Evolutionary conservation across 2,113 vertebrate species (phyloP).

Genomic region (Indicator maculatus): DNA sequence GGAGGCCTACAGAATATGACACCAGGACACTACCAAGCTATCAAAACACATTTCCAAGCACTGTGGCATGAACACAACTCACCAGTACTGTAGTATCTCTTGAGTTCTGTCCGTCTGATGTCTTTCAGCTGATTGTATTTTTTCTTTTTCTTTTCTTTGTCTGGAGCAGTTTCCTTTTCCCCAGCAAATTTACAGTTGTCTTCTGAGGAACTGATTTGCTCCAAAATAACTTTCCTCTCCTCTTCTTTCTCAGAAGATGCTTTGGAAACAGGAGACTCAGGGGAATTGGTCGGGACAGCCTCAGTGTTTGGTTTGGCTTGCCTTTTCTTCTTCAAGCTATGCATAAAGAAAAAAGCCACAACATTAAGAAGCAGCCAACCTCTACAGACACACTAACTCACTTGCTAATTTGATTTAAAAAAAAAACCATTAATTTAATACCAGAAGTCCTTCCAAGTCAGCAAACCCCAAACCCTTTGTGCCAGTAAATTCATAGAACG

Average conservation of each 20-base stretch:
- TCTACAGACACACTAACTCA: background rate
- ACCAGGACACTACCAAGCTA: background rate
- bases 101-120: constrained; percentile 80
- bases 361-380: background rate
- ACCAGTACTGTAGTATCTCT: constrained; percentile 79
- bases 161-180: constrained; percentile 66
- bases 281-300: constrained; percentile 43
- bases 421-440: background rate
- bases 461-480: background rate
- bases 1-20: background rate
- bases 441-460: background rate
- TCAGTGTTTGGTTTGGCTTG: constrained; percentile 78
- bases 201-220: constrained; percentile 69
- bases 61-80: background rate
- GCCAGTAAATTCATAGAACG: background rate
- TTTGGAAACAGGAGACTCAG: constrained; percentile 48
- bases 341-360: background rate
- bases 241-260: constrained; percentile 72
- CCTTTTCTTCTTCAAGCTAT: constrained; percentile 82
- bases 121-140: constrained; percentile 80
- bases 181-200: constrained; percentile 68
- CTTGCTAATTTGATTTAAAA: background rate
- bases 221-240: constrained; percentile 66
- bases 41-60: background rate
- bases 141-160: constrained; percentile 82